Evolutionary conservation across 2,113 vertebrate species (phyloP).

Genomic region (Ceyx cyanopectus): DNA sequence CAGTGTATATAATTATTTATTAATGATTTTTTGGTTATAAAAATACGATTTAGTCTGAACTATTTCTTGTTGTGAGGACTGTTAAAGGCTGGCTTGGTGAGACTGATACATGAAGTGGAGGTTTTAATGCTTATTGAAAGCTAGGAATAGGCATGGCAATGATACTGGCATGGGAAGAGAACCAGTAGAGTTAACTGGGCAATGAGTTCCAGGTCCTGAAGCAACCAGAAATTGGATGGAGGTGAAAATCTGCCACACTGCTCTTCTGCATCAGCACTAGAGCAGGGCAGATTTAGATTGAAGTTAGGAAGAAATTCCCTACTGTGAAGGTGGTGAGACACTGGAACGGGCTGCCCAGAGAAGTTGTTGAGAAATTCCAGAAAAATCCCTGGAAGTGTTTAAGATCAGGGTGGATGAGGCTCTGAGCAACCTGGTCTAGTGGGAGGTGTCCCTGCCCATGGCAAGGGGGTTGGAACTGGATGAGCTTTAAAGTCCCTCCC

Average conservation of each 20-base stretch:
- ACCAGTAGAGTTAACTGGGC: not conserved
- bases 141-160: not conserved
- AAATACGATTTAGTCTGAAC: slow-evolving; percentile 26
- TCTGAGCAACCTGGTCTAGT: too few species aligned
- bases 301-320: too few species aligned
- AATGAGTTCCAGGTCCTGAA: not conserved
- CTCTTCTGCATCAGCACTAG: not conserved
- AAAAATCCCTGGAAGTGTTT: too few species aligned
- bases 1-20: slow-evolving; percentile 36
- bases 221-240: not conserved
- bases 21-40: slow-evolving; percentile 42
- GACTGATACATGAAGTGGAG: not conserved
- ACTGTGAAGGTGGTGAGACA: too few species aligned
- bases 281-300: too few species aligned
- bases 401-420: too few species aligned
- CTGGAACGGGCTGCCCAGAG: too few species aligned
- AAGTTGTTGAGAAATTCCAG: too few species aligned
- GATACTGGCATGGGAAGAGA: not conserved
- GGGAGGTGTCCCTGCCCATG: too few species aligned
- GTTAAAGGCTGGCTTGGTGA: not conserved
- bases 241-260: not conserved
- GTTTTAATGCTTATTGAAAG: not conserved
- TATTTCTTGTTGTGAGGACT: not conserved
- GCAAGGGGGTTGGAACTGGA: too few species aligned
- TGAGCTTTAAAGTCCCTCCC: too few species aligned